Percentiles rank a stretch among this genome's conserved stretches.
phyloP scores from a whole-genome alignment of 2,797 vertebrate genomes.

The Gymnoscopelus braueri region DNA sequence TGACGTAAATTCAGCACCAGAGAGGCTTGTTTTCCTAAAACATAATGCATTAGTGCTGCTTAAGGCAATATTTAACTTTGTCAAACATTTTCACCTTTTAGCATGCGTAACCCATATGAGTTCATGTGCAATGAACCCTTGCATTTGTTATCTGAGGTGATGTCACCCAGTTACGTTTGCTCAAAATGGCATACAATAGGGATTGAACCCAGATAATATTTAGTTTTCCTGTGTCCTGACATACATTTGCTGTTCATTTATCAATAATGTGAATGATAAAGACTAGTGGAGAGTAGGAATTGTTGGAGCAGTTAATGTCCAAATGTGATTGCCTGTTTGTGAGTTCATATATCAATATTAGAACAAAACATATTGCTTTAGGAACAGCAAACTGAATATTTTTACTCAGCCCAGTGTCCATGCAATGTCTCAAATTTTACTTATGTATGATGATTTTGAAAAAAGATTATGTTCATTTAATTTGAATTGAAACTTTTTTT shows the following conservation, averaged over 20 bases:
- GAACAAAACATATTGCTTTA: conserved; percentile 12
- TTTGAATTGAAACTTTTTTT: no score
- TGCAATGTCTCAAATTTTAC: no score
- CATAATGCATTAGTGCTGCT: conserved; percentile 26
- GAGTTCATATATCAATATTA: conserved; percentile 5
- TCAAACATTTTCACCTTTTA: conserved; percentile 19
- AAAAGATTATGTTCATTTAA: no score
- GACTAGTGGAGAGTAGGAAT: conserved; percentile 10
- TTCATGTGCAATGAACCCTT: background rate
- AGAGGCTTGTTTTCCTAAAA: conserved; percentile 33
- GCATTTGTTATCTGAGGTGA: background rate
- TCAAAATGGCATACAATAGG: background rate
- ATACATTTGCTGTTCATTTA: no score
- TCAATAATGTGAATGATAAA: background rate
- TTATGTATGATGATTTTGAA: no score
- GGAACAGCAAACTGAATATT: background rate
- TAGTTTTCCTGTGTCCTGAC: no score
- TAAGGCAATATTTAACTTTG: conserved; percentile 36
- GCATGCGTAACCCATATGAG: conserved; percentile 9
- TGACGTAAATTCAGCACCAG: conserved; percentile 27
- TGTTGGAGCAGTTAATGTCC: conserved; percentile 30
- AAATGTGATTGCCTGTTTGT: conserved; percentile 20
- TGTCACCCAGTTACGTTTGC: no score
- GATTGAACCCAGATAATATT: background rate
- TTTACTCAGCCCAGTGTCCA: no score